These are phyloP conservation scores for Holacanthella duospinosa DNA, from an alignment of 2,888 invertebrate genomes.

Conservation along the genomic window DNA sequence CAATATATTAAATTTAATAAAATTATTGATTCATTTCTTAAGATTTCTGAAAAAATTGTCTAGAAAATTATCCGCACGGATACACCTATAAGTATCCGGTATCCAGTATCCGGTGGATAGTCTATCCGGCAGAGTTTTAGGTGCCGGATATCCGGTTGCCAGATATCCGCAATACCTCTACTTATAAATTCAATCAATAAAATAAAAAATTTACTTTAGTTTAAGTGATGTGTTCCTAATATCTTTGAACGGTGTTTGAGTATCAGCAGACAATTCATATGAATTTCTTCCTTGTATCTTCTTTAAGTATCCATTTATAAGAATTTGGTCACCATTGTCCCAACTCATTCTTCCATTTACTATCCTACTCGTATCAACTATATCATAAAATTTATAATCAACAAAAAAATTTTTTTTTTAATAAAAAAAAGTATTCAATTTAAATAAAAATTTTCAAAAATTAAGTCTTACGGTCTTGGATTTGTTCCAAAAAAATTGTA, in stretches of 20 bases:
- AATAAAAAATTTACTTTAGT: constrained; percentile 49
- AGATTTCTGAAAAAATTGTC: no score
- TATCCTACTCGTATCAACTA: constrained; percentile 30
- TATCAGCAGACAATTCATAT: constrained; percentile 29
- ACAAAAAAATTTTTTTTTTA: neutral
- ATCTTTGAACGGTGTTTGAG: constrained; percentile 49
- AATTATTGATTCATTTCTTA: no score
- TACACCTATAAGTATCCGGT: no score
- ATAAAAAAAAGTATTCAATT: no score
- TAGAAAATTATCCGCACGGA: no score
- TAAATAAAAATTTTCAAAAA: no score
- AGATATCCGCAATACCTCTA: no score
- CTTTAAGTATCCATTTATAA: constrained; percentile 34
- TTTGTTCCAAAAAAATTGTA: neutral
- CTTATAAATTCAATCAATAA: no score
- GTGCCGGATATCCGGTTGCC: no score
- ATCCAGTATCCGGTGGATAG: no score
- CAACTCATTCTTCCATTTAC: constrained; percentile 35
- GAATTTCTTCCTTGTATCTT: constrained; percentile 13
- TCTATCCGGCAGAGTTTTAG: no score
- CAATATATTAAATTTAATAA: no score
- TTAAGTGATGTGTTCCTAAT: constrained; percentile 49
- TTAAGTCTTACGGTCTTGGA: neutral
- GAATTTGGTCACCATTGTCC: constrained; percentile 31
- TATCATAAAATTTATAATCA: neutral